These are phyloP conservation scores for Caranx ignobilis DNA, from an alignment of 2,113 vertebrate species.

Conservation along the genomic window DNA sequence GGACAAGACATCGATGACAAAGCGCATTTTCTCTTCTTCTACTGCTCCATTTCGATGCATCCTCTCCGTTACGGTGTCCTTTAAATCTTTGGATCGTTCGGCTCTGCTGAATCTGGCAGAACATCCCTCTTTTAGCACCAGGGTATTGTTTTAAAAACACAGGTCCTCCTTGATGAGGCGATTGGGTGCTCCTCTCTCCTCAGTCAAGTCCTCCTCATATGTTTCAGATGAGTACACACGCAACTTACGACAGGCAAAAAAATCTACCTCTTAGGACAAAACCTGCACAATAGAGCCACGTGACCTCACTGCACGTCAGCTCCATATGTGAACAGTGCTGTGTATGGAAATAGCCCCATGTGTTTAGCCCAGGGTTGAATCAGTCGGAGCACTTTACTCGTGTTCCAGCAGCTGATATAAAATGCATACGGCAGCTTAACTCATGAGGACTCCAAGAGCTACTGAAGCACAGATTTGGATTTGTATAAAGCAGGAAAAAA, in stretches of 20 bases:
- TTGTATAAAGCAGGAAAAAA: slow-evolving; percentile 43
- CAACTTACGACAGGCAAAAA: slow-evolving; percentile 9
- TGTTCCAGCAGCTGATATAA: slow-evolving; percentile 57
- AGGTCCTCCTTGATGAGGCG: slow-evolving; percentile 1
- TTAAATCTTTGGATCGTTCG: slow-evolving; percentile 67
- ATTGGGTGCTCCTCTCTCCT: slow-evolving; percentile 35
- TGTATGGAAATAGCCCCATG: slow-evolving; percentile 3
- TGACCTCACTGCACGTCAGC: not conserved
- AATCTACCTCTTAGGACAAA: slow-evolving; percentile 60
- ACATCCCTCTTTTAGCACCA: slow-evolving; percentile 46
- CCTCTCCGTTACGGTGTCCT: not conserved
- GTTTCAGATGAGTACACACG: slow-evolving; percentile 40
- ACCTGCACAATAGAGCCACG: slow-evolving; percentile 70
- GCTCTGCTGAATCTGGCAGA: slow-evolving; percentile 33
- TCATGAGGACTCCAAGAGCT: slow-evolving; percentile 32
- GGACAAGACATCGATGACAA: slow-evolving; percentile 43
- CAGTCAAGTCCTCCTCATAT: slow-evolving; percentile 37
- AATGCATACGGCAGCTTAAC: slow-evolving; percentile 12
- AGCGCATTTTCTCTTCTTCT: slow-evolving; percentile 55
- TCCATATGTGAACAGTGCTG: slow-evolving; percentile 18
- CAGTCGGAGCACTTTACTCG: slow-evolving; percentile 33
- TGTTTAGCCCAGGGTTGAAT: slow-evolving; percentile 54
- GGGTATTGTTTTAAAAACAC: slow-evolving; percentile 20
- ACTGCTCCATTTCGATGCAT: not conserved
- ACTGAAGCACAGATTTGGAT: slow-evolving; percentile 41